Evolutionary conservation across 64 coral and sea anemone genomes (phyloP).

Genomic region (Actinia tenebrosa): DNA sequence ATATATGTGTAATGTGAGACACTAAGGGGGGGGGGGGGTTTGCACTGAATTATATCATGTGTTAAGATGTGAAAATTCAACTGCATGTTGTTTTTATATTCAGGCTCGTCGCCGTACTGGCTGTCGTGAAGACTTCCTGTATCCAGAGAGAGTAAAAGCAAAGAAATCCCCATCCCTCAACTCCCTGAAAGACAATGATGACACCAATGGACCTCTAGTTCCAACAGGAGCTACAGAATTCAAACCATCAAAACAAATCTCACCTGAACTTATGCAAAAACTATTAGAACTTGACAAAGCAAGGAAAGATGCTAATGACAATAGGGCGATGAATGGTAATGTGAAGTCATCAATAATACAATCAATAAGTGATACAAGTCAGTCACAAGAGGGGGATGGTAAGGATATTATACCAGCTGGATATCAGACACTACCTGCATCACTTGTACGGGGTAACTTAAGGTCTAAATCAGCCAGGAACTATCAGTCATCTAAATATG

Average conservation of each 20-base stretch:
- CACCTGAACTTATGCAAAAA: constrained; percentile 97
- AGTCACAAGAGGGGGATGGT: constrained; percentile 12
- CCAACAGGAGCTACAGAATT: constrained; percentile 28
- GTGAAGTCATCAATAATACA: not conserved
- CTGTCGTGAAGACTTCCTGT: constrained; percentile 86
- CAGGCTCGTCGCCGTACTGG: constrained; percentile 89
- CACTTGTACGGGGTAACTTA: constrained; percentile 75
- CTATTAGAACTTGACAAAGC: constrained; percentile 85
- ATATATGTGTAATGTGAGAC: too few relatives aligned
- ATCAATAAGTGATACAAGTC: not conserved
- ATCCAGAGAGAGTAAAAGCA: constrained; percentile 68
- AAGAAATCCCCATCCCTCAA: constrained; percentile 31
- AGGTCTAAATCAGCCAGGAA: constrained; percentile 91
- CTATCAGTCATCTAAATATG: constrained; percentile 64
- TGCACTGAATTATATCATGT: too few relatives aligned
- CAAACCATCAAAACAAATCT: constrained; percentile 66
- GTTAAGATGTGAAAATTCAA: not conserved
- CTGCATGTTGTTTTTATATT: not conserved
- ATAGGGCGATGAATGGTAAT: constrained; percentile 13
- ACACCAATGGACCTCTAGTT: constrained; percentile 31
- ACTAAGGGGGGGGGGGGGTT: too few relatives aligned
- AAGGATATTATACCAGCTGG: not conserved
- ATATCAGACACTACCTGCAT: constrained; percentile 25
- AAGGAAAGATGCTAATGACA: constrained; percentile 57
- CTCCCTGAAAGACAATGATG: constrained; percentile 34